phyloP scores from a whole-genome alignment of 2,113 vertebrate genomes.

The Carassius auratus region DNA sequence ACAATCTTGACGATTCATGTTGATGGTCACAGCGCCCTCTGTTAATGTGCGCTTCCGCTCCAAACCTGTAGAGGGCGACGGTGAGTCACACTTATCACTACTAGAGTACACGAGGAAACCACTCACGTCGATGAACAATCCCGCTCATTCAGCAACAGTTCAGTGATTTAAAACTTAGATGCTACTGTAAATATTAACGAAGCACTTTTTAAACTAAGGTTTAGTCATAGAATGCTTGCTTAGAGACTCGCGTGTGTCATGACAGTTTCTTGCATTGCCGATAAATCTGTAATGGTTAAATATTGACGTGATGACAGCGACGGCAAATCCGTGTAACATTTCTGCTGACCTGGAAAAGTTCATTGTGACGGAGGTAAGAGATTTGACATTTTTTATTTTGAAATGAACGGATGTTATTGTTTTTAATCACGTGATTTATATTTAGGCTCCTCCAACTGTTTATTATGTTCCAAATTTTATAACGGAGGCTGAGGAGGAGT shows the following conservation, averaged over 20 bases:
- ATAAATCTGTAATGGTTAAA: not conserved
- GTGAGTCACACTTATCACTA: not conserved
- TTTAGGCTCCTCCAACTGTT: slow-evolving; percentile 77
- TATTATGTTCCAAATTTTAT: slow-evolving; percentile 89
- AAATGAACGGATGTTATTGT: not conserved
- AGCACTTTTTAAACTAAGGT: not conserved
- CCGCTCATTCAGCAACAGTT: not conserved
- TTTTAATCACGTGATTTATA: not conserved
- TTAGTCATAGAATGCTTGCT: not conserved
- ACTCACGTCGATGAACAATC: not conserved
- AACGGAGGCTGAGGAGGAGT: slow-evolving; percentile 80
- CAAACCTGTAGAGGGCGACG: slow-evolving; percentile 24
- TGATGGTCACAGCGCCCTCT: slow-evolving; percentile 2
- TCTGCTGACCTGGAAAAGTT: slow-evolving; percentile 67
- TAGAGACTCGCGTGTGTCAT: not conserved
- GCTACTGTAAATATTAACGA: not conserved
- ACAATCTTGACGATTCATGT: not conserved
- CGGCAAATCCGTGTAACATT: slow-evolving; percentile 65
- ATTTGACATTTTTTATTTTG: not conserved
- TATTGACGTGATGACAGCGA: slow-evolving; percentile 8
- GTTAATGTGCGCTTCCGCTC: not conserved
- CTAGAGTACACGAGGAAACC: not conserved
- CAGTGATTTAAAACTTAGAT: slow-evolving; percentile 1
- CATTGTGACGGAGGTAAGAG: slow-evolving; percentile 61
- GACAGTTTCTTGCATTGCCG: not conserved